A percentile compares a stretch with the other conserved stretches of the same genome.
Evolutionary conservation across 2,797 vertebrate genomes (phyloP).

Genomic region (Huso huso): DNA sequence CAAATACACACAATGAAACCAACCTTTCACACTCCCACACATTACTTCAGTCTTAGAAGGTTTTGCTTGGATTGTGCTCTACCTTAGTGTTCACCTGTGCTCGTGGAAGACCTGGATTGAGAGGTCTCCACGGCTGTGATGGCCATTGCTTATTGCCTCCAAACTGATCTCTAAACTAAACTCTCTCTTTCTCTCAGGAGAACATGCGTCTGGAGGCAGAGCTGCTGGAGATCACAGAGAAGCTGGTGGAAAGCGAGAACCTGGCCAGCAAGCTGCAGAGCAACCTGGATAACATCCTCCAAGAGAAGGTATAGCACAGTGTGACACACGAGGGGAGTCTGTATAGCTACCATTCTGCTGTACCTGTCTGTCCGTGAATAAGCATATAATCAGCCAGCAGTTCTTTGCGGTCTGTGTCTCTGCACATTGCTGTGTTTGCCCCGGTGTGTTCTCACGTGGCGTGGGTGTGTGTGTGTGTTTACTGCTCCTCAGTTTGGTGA

Average conservation of each 20-base stretch:
- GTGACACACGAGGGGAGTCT: background rate
- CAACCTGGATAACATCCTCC: slow-evolving; percentile 73
- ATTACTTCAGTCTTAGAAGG: too few species aligned
- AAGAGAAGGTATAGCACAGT: slow-evolving; percentile 70
- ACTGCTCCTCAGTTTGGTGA: slow-evolving; percentile 73
- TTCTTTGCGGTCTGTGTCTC: background rate
- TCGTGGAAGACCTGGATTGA: slow-evolving; percentile 21
- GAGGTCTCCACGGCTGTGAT: slow-evolving; percentile 26
- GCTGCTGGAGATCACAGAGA: slow-evolving; percentile 73
- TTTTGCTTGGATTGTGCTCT: too few species aligned
- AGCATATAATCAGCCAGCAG: background rate
- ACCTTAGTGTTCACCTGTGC: slow-evolving; percentile 17
- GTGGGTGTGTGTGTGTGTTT: background rate
- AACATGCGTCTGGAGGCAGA: slow-evolving; percentile 82
- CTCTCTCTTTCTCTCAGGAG: slow-evolving; percentile 58
- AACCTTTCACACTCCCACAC: too few species aligned
- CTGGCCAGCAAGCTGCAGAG: slow-evolving; percentile 76
- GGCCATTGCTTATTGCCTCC: slow-evolving; percentile 27
- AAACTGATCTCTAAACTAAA: slow-evolving; percentile 24
- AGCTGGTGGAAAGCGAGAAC: slow-evolving; percentile 64
- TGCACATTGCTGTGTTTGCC: slow-evolving; percentile 11
- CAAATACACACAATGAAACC: too few species aligned
- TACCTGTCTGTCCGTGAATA: background rate
- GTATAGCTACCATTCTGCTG: background rate
- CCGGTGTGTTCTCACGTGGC: too few species aligned